phyloP scores from a whole-genome alignment of 2,113 vertebrate genomes.

The Dicaeum eximium region DNA sequence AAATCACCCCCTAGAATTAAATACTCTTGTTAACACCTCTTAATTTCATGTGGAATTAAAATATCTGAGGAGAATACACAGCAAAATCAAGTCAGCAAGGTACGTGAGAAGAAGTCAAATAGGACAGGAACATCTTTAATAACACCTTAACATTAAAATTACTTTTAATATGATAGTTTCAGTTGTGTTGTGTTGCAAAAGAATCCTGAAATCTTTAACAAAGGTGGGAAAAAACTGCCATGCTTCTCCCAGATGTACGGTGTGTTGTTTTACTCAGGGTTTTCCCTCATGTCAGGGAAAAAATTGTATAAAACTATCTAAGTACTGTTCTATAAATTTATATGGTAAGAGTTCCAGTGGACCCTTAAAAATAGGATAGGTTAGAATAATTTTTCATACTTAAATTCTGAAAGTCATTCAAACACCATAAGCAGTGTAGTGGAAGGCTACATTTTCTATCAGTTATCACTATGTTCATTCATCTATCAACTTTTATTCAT shows the following conservation, averaged over 20 bases:
- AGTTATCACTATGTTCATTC: not conserved
- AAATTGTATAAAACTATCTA: not conserved
- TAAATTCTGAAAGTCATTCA: conserved; percentile 3
- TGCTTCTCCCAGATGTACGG: not conserved
- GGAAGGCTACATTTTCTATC: not conserved
- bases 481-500: conserved; percentile 34
- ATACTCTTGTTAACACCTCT: not conserved
- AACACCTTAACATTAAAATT: not conserved
- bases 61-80: not conserved
- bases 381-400: not conserved
- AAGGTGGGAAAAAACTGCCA: not conserved
- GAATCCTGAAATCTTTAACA: not conserved
- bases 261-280: not conserved
- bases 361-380: not conserved
- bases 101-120: not conserved
- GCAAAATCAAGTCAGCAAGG: not conserved
- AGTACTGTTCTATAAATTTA: not conserved
- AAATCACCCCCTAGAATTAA: not conserved
- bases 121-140: not conserved
- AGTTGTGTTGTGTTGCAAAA: not conserved
- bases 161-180: not conserved
- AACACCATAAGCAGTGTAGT: not conserved
- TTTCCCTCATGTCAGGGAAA: not conserved
- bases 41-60: not conserved
- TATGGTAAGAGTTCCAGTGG: not conserved